Evolutionary conservation across 1,140 invertebrate genomes (phyloP).

Genomic region (Chlorops oryzae): DNA sequence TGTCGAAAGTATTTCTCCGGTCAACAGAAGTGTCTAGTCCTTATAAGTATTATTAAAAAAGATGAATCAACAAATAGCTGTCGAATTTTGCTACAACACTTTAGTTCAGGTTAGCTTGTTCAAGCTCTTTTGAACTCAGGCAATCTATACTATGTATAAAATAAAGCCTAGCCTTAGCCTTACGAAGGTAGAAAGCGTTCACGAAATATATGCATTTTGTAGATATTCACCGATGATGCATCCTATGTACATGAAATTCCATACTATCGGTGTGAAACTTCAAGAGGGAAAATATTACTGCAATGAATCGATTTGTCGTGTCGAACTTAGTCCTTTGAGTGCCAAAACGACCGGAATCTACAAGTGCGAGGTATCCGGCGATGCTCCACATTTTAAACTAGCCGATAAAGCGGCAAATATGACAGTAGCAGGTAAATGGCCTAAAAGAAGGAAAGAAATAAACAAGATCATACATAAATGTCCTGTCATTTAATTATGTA

Average conservation of each 20-base stretch:
- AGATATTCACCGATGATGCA: slow-evolving; percentile 43
- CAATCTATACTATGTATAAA: too few species aligned
- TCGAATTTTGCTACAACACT: too few species aligned
- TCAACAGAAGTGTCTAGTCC: too few species aligned
- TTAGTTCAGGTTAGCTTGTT: too few species aligned
- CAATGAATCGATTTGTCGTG: slow-evolving; percentile 50
- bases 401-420: slow-evolving; percentile 55
- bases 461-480: neutral
- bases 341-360: slow-evolving; percentile 53
- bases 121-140: too few species aligned
- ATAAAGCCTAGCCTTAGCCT: too few species aligned
- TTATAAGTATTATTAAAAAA: too few species aligned
- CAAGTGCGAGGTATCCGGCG: slow-evolving; percentile 59
- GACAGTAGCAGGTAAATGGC: slow-evolving; percentile 54
- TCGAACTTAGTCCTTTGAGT: slow-evolving; percentile 52
- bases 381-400: slow-evolving; percentile 58
- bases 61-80: too few species aligned
- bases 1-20: too few species aligned
- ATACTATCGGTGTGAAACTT: slow-evolving; percentile 60
- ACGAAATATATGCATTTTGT: too few species aligned
- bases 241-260: slow-evolving; percentile 42
- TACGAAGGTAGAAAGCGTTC: too few species aligned
- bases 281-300: slow-evolving; percentile 66
- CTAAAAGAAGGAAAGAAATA: neutral
- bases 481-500: slow-evolving; percentile 20